Conservation (phyloP, 2,888 invertebrate species). For the Aporophyla nigra region DNA sequence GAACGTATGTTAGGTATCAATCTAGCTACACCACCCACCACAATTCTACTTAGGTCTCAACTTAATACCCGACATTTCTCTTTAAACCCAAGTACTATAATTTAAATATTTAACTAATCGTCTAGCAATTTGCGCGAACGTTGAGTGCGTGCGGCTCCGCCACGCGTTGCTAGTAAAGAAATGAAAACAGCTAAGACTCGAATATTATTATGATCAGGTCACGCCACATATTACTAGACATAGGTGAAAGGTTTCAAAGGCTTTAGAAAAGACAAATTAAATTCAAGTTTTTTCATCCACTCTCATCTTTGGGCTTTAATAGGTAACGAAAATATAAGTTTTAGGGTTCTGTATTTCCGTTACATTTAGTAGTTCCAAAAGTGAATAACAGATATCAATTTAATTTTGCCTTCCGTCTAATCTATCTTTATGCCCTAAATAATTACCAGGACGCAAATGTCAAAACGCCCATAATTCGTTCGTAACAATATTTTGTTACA, state of each 20-base stretch:
- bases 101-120: constrained; percentile 52
- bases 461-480: constrained; percentile 57
- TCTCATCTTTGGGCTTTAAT: too few species aligned
- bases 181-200: constrained; percentile 36
- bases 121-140: constrained; percentile 49
- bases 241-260: constrained; percentile 27
- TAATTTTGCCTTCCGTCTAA: constrained; percentile 15
- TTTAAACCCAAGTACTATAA: constrained; percentile 49
- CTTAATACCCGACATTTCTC: constrained; percentile 45
- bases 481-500: constrained; percentile 56
- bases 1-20: constrained; percentile 1
- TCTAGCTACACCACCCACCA: constrained; percentile 11
- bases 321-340: background rate
- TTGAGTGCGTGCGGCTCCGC: constrained; percentile 47
- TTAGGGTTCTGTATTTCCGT: background rate
- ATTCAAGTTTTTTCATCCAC: background rate
- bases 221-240: constrained; percentile 28
- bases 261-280: constrained; percentile 1
- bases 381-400: constrained; percentile 1
- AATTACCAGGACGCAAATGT: constrained; percentile 56
- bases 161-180: constrained; percentile 44
- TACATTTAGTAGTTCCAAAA: background rate
- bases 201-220: constrained; percentile 41
- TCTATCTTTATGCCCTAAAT: constrained; percentile 59
- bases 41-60: constrained; percentile 35